These are phyloP conservation scores for Podarcis muralis DNA, from an alignment of 2,113 vertebrate species.

Conservation along the genomic window DNA sequence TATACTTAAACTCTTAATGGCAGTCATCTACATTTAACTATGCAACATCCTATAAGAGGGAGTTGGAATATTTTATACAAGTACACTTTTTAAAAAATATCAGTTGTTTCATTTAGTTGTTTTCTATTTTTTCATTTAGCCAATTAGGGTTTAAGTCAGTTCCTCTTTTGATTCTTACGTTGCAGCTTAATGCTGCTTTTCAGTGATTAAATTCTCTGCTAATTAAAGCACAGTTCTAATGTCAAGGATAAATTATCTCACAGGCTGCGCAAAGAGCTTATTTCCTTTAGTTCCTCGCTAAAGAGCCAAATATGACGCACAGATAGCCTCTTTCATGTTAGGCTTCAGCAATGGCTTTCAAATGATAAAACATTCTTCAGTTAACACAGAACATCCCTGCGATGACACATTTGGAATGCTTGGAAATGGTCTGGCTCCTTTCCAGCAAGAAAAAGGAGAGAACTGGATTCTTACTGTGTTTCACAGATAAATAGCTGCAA, in stretches of 20 bases:
- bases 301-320: conserved; percentile 22
- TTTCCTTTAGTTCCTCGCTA: neutral
- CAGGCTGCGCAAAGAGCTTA: conserved; percentile 21
- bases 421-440: neutral
- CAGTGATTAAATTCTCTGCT: conserved; percentile 33
- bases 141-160: neutral
- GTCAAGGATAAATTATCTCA: conserved; percentile 21
- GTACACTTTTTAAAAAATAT: neutral
- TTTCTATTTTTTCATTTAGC: neutral
- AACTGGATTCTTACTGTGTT: accelerated
- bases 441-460: neutral
- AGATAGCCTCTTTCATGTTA: neutral
- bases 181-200: conserved; percentile 25
- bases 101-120: neutral
- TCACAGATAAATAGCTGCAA: neutral
- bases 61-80: neutral
- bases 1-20: neutral
- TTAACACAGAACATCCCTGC: neutral
- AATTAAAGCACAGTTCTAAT: conserved; percentile 15
- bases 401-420: neutral
- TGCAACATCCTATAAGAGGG: neutral
- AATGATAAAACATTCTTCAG: conserved; percentile 27
- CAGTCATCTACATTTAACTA: neutral
- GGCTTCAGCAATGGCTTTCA: conserved; percentile 19
- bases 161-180: neutral